A percentile compares a stretch with the other conserved stretches of the same genome.
These are phyloP conservation scores for Ictidomys tridecemlineatus DNA, from an alignment of 2,113 vertebrate species.

Conservation along the genomic window DNA sequence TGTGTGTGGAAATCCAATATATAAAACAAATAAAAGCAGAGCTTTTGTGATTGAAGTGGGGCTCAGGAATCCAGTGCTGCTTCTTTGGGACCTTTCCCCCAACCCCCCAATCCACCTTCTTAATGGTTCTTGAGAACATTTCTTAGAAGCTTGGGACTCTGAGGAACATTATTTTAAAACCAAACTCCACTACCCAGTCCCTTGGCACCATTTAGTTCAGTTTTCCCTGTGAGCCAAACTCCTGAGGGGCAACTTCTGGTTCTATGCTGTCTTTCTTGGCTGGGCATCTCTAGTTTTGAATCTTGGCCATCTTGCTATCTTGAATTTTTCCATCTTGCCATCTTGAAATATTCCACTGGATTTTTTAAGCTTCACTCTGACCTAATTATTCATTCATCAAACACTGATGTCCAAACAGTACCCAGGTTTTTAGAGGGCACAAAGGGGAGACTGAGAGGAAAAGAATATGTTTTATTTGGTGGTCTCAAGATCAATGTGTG, in stretches of 20 bases:
- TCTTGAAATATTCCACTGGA: conserved; percentile 54
- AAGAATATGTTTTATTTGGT: background rate
- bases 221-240: background rate
- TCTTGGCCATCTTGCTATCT: conserved; percentile 33
- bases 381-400: background rate
- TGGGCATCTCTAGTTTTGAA: background rate
- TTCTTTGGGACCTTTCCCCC: background rate
- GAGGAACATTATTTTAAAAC: background rate
- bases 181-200: background rate
- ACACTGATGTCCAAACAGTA: background rate
- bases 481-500: background rate
- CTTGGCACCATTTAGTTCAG: background rate
- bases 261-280: background rate
- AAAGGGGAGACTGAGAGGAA: background rate
- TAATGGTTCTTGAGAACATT: background rate
- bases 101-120: background rate
- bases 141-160: background rate
- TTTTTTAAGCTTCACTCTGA: conserved; percentile 3
- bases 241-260: background rate
- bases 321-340: conserved; percentile 54
- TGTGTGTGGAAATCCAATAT: background rate
- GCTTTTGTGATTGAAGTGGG: background rate
- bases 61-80: background rate
- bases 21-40: background rate
- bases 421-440: background rate